These are phyloP conservation scores for Acheta domesticus DNA, from an alignment of 2,888 invertebrate genomes.

Conservation along the genomic window DNA sequence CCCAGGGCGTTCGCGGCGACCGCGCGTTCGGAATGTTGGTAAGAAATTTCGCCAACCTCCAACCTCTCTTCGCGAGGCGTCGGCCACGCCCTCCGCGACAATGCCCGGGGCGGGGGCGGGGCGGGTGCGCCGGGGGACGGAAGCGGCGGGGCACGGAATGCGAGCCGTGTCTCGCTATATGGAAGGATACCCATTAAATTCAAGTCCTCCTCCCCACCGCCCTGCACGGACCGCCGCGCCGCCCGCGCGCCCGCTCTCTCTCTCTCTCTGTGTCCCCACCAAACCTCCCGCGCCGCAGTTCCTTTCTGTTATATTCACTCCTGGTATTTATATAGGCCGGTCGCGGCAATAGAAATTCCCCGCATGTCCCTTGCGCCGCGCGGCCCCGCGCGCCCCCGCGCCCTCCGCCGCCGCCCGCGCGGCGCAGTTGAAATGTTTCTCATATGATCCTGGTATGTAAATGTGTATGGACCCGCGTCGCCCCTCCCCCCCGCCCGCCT, in stretches of 20 bases:
- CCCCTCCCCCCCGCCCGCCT: not conserved
- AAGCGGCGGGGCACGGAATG: not conserved
- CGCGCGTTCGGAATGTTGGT: too few species aligned
- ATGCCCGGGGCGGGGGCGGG: not conserved
- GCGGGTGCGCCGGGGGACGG: not conserved
- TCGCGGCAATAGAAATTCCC: conserved; percentile 8
- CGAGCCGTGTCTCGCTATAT: not conserved
- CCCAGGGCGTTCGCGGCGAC: too few species aligned
- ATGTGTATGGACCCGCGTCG: conserved; percentile 6
- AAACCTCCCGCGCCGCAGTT: not conserved
- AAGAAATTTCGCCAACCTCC: too few species aligned
- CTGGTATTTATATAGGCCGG: conserved; percentile 2
- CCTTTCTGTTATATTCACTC: conserved; percentile 18
- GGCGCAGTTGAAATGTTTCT: not conserved
- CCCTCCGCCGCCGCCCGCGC: not conserved
- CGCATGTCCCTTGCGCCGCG: not conserved
- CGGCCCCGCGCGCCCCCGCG: not conserved
- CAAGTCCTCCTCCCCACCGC: not conserved
- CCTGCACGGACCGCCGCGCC: not conserved
- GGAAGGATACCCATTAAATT: conserved; percentile 18
- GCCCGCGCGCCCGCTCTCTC: too few species aligned
- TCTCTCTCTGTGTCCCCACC: not conserved
- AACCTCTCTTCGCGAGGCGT: too few species aligned
- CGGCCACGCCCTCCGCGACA: too few species aligned
- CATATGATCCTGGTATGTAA: conserved; percentile 18